Conservation (phyloP, 2,113 vertebrate genomes). For the Grantiella picta region DNA sequence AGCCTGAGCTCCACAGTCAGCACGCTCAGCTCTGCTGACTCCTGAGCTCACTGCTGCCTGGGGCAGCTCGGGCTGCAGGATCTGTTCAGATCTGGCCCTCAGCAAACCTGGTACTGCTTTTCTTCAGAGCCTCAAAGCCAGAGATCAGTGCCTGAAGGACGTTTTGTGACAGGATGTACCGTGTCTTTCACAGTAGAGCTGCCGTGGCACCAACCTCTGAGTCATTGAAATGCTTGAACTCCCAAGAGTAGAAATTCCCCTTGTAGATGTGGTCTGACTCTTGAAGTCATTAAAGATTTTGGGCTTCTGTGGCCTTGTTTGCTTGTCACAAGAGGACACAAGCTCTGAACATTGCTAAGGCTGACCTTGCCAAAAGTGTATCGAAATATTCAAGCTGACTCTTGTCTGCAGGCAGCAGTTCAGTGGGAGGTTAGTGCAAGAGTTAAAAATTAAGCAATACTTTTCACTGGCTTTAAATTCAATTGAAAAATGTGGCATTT, state of each 20-base stretch:
- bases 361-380: neutral
- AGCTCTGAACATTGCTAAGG: neutral
- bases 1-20: fast-evolving
- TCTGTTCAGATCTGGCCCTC: neutral
- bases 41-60: neutral
- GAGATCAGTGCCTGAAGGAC: neutral
- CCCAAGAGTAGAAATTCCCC: neutral
- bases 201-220: fast-evolving
- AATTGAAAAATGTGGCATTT: neutral
- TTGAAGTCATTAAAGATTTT: neutral
- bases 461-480: neutral
- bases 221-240: neutral
- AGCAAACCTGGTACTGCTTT: neutral
- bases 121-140: neutral
- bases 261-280: neutral
- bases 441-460: neutral
- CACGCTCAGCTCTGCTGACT: fast-evolving
- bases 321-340: neutral
- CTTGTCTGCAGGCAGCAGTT: neutral
- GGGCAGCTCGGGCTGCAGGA: neutral
- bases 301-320: neutral
- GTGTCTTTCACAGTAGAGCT: neutral
- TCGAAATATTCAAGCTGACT: neutral
- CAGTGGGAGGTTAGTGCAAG: neutral
- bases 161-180: neutral